Conservation (phyloP, 2,797 vertebrate species). For the Chelon auratus region DNA sequence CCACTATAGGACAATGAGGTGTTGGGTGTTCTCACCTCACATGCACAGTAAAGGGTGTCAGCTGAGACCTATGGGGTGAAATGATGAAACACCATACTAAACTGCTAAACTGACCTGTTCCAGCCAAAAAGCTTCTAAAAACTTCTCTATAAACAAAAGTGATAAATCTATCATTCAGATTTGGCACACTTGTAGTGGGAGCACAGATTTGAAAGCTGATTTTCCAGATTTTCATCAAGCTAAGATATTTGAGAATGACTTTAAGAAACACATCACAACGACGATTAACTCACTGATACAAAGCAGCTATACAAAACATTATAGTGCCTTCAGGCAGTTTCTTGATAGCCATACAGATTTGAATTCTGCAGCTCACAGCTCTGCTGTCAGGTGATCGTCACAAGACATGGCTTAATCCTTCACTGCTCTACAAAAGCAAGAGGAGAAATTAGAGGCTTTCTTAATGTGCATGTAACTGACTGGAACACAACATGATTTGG, state of each 20-base stretch:
- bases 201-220: background rate
- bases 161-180: constrained; percentile 25
- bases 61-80: constrained; percentile 3
- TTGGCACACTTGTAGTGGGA: constrained; percentile 1
- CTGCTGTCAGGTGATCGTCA: constrained; percentile 86
- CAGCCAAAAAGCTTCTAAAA: background rate
- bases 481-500: constrained; percentile 70
- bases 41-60: constrained; percentile 17
- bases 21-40: constrained; percentile 8
- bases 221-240: background rate
- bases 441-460: constrained; percentile 65
- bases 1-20: background rate
- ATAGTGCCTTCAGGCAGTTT: constrained; percentile 43
- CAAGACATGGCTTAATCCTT: constrained; percentile 83
- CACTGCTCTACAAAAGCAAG: constrained; percentile 64
- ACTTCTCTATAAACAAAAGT: constrained; percentile 40
- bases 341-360: constrained; percentile 47
- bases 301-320: constrained; percentile 6
- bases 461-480: constrained; percentile 70
- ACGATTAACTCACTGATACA: background rate
- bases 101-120: background rate
- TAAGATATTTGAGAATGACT: background rate
- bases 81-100: background rate
- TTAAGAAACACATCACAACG: background rate
- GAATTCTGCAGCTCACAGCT: constrained; percentile 40